Conservation (phyloP, 2,113 vertebrate species). For the Microcebus tavaratra region DNA sequence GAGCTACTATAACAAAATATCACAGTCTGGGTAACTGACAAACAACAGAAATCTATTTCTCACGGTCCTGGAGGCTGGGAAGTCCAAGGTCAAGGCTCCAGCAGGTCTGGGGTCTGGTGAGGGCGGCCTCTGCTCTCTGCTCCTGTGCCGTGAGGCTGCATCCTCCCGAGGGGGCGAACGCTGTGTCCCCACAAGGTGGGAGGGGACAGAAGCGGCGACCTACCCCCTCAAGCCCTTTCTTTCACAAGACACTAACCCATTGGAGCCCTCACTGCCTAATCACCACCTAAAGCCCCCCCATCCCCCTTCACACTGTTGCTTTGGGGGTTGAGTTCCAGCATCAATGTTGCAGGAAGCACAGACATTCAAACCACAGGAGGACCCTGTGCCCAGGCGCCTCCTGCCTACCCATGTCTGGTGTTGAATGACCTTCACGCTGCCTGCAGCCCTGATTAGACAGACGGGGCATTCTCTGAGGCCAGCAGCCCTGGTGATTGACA, state of each 20-base stretch:
- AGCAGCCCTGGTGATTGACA: neutral
- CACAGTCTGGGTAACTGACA: neutral
- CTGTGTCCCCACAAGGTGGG: neutral
- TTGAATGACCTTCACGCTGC: neutral
- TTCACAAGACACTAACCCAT: neutral
- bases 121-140: neutral
- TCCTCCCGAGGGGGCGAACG: neutral
- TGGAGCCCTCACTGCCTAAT: neutral
- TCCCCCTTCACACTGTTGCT: too few relatives aligned
- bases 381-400: neutral
- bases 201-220: too few relatives aligned
- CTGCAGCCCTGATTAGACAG: fast-evolving
- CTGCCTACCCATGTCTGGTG: fast-evolving
- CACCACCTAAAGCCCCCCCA: neutral
- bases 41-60: neutral
- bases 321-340: too few relatives aligned
- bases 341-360: neutral
- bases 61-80: neutral
- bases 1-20: neutral
- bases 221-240: neutral
- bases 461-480: neutral
- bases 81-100: neutral
- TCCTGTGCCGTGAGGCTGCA: neutral
- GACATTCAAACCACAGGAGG: neutral
- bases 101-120: neutral